Conservation (phyloP, 2,888 invertebrate genomes). For the Brenthis ino region DNA sequence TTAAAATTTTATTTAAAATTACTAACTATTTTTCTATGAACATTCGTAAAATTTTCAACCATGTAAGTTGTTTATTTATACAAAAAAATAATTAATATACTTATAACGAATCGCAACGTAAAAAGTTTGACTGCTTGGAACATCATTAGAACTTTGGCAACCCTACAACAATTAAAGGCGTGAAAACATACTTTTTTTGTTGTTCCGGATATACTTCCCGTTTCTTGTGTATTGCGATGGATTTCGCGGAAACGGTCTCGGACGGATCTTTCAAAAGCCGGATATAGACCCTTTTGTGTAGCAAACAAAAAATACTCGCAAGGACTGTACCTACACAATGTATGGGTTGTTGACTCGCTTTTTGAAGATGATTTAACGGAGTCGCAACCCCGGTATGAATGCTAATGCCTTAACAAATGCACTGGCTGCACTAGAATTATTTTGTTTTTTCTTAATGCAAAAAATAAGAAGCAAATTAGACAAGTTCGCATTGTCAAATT, state of each 20-base stretch:
- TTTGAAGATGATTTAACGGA: slow-evolving; percentile 56
- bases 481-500: slow-evolving; percentile 6
- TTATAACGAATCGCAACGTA: background rate
- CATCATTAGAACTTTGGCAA: slow-evolving; percentile 43
- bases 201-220: slow-evolving; percentile 80
- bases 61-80: too few relatives aligned
- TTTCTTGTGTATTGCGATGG: slow-evolving; percentile 75
- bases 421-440: slow-evolving; percentile 28
- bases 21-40: too few relatives aligned
- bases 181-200: slow-evolving; percentile 62
- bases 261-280: slow-evolving; percentile 65
- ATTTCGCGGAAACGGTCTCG: slow-evolving; percentile 74
- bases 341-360: slow-evolving; percentile 70
- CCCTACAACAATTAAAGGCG: slow-evolving; percentile 55
- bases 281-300: slow-evolving; percentile 76
- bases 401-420: slow-evolving; percentile 57
- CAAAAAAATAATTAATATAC: too few relatives aligned
- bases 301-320: slow-evolving; percentile 60
- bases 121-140: background rate
- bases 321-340: slow-evolving; percentile 50
- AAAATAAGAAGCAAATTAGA: slow-evolving; percentile 3
- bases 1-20: background rate
- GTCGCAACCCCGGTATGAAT: slow-evolving; percentile 51
- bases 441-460: slow-evolving; percentile 39
- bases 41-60: too few relatives aligned